phyloP scores from a whole-genome alignment of 1,140 invertebrate species.

The Brachionus rubens region DNA sequence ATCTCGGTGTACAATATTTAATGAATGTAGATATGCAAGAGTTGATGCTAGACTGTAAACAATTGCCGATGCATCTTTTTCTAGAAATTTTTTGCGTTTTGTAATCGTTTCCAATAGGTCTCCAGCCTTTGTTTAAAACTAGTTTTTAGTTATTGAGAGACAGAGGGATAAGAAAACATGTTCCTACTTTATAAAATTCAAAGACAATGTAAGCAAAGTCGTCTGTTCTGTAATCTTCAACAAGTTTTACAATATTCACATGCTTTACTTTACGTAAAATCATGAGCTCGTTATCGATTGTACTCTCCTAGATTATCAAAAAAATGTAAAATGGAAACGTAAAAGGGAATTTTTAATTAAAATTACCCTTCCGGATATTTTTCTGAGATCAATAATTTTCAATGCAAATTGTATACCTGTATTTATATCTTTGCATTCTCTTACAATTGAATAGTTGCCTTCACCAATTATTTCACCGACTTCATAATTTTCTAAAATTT shows the following conservation, averaged over 20 bases:
- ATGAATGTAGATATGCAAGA: slow-evolving; percentile 59
- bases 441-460: slow-evolving; percentile 42
- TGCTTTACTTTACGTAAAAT: slow-evolving; percentile 58
- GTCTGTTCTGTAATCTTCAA: slow-evolving; percentile 56
- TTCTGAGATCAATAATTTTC: slow-evolving; percentile 36
- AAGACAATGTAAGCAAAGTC: slow-evolving; percentile 56
- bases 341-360: background rate
- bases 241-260: slow-evolving; percentile 57
- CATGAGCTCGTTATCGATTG: slow-evolving; percentile 56
- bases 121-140: slow-evolving; percentile 48
- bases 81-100: slow-evolving; percentile 56
- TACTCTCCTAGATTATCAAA: background rate
- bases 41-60: slow-evolving; percentile 57
- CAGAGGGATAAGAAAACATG: background rate
- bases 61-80: slow-evolving; percentile 58
- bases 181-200: slow-evolving; percentile 57
- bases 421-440: slow-evolving; percentile 33
- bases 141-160: no score
- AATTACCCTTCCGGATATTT: background rate
- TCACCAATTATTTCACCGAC: slow-evolving; percentile 38
- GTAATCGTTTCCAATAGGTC: slow-evolving; percentile 59
- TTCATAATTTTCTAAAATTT: slow-evolving; percentile 29
- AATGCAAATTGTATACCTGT: slow-evolving; percentile 45
- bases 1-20: slow-evolving; percentile 60
- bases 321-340: no score